These are phyloP conservation scores for Nomada lathburiana DNA, from an alignment of 2,888 invertebrate genomes.

Conservation along the genomic window DNA sequence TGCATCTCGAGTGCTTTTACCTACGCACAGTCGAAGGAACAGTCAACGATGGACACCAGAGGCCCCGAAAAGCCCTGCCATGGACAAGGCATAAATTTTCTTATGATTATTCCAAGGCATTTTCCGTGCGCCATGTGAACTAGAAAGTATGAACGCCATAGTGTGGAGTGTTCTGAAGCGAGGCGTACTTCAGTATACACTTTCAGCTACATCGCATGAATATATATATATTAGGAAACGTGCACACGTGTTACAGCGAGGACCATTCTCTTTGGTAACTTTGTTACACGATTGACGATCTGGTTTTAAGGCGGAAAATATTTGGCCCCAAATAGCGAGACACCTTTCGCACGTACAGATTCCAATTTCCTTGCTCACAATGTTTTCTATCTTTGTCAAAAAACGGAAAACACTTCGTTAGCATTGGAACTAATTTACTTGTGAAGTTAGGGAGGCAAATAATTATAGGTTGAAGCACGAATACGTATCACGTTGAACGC, in stretches of 20 bases:
- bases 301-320: too few species aligned
- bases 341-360: too few species aligned
- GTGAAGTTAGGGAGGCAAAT: too few species aligned
- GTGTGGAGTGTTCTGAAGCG: background rate
- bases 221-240: slow-evolving; percentile 5
- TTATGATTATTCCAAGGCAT: slow-evolving; percentile 35
- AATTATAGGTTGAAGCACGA: too few species aligned
- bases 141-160: slow-evolving; percentile 1
- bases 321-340: too few species aligned
- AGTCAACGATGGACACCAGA: slow-evolving; percentile 17
- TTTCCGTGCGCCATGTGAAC: slow-evolving; percentile 1
- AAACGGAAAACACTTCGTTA: too few species aligned
- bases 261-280: background rate
- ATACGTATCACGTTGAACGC: too few species aligned
- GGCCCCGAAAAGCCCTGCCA: slow-evolving; percentile 10
- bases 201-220: slow-evolving; percentile 4
- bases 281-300: too few species aligned
- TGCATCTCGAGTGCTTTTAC: slow-evolving; percentile 48
- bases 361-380: too few species aligned
- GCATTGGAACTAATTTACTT: too few species aligned
- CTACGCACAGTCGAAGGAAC: slow-evolving; percentile 22
- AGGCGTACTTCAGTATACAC: too few species aligned
- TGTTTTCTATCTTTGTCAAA: too few species aligned
- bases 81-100: slow-evolving; percentile 35
- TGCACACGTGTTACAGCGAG: background rate